phyloP scores from a whole-genome alignment of 1,140 invertebrate species.

The Samia ricini region DNA sequence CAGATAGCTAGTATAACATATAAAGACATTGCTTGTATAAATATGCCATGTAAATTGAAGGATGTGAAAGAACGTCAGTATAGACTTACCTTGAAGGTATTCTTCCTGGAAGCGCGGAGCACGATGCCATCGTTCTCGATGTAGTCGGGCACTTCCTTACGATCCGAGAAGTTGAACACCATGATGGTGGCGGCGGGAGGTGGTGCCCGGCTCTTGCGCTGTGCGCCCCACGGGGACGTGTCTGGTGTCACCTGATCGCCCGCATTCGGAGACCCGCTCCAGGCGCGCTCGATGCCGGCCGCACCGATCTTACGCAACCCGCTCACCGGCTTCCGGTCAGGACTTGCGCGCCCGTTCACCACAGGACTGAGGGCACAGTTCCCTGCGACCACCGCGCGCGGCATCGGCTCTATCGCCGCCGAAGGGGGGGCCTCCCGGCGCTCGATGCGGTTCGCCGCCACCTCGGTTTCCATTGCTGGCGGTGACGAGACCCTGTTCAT shows the following conservation, averaged over 20 bases:
- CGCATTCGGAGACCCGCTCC: conserved; percentile 43
- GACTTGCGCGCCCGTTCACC: conserved; percentile 42
- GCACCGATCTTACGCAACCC: conserved; percentile 39
- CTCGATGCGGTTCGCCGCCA: conserved; percentile 26
- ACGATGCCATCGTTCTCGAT: conserved; percentile 92
- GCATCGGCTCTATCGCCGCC: conserved; percentile 51
- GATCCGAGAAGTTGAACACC: conserved; percentile 91
- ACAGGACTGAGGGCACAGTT: conserved; percentile 18
- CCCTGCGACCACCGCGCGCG: conserved; percentile 34
- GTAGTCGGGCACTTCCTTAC: conserved; percentile 92
- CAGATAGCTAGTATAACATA: too few species aligned
- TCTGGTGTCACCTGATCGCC: conserved; percentile 4
- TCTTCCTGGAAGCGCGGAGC: conserved; percentile 80
- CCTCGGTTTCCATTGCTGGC: conserved; percentile 33
- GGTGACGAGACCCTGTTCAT: conserved; percentile 28
- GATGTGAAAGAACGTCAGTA: not conserved
- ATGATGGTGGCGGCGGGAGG: conserved; percentile 81
- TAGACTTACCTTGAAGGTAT: conserved; percentile 83
- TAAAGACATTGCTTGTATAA: too few species aligned
- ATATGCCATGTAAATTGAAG: too few species aligned
- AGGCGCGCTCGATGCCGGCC: conserved; percentile 55
- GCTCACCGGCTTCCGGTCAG: conserved; percentile 31
- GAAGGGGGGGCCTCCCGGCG: conserved; percentile 49
- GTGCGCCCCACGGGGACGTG: conserved; percentile 32
- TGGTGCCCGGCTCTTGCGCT: conserved; percentile 31